A percentile compares a stretch with the other conserved stretches of the same genome.
phyloP scores from a whole-genome alignment of 2,113 vertebrate species.

The Scomber japonicus region DNA sequence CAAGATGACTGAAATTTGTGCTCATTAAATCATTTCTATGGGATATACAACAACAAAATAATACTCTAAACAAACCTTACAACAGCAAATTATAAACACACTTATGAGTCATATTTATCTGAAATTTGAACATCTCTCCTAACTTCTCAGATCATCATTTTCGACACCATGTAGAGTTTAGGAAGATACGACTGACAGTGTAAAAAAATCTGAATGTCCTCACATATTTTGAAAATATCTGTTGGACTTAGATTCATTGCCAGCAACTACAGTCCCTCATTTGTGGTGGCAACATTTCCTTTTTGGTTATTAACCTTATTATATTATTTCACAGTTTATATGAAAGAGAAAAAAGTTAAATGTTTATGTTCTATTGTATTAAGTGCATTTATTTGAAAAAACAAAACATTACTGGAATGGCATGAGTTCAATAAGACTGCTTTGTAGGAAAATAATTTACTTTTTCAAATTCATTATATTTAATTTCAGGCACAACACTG shows the following conservation, averaged over 20 bases:
- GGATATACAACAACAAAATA: neutral
- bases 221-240: constrained; percentile 31
- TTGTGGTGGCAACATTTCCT: neutral
- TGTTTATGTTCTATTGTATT: constrained; percentile 10
- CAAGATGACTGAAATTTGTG: neutral
- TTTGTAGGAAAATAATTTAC: neutral
- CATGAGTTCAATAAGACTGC: constrained; percentile 16
- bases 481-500: neutral
- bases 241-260: constrained; percentile 30
- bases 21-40: neutral
- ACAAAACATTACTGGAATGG: neutral
- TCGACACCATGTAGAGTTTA: neutral
- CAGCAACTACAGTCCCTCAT: constrained; percentile 10
- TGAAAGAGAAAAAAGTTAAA: neutral
- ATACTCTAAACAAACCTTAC: no score
- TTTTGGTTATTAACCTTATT: constrained; percentile 49
- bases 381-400: constrained; percentile 25
- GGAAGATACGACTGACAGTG: constrained; percentile 4
- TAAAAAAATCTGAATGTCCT: constrained; percentile 16
- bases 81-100: no score
- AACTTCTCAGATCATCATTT: constrained; percentile 9
- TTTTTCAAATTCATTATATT: no score
- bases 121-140: neutral
- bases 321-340: constrained; percentile 41
- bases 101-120: neutral